Base-by-base conservation (phyloP, 2,888 invertebrate genomes). In the Sminthurinus aureus region DNA sequence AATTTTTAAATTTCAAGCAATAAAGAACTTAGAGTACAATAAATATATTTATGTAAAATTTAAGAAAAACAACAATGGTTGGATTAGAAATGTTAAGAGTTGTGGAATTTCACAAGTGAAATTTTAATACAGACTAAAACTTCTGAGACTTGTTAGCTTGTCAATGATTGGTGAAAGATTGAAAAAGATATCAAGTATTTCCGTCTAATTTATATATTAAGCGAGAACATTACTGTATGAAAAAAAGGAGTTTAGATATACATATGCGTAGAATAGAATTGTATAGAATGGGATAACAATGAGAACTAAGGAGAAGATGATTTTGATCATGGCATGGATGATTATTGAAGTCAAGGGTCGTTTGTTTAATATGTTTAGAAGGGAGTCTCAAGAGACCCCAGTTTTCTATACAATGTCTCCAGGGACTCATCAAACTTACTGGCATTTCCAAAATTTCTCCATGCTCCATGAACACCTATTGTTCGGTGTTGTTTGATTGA, bases 271-370 rank as follows among this genome's bases (percentile, higher is more conserved):
- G 38, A 38, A 38, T 38, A 6, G 38, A 38, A 38, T 38, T 38
- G 38, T 18, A 58, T 15, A 11, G n/a, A 11, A 20, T 20, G 67
- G 67, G 64, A 51, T 74, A 81, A 83, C 71, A 81, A 82, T 83
- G 38, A 38, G 38, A 6, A 38, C 38, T 38, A 82, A 84, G 82
- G 83, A 85, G 81, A 85, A 85, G 78, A 84, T 80, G 84, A 81
- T 71, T 79, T 78, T 67, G 75, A 83, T 83, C 76, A 83, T 67
- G 22, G 67, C 24, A 51, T 79, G 77, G 85, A 85, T 85, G 85
- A 87, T 87, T 86, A 86, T 85, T 83, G 82, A 86, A 85, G 88
- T 88, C 88, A 88, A 88, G 88, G 88, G 88, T 88, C 88, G 88
- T 88, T 88, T 88, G 87, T 85, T 87, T 86, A 87, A 87, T 88